Evolutionary conservation across 92 coral and sea anemone genomes (phyloP).

Genomic region (Isaurus tuberculatus): DNA sequence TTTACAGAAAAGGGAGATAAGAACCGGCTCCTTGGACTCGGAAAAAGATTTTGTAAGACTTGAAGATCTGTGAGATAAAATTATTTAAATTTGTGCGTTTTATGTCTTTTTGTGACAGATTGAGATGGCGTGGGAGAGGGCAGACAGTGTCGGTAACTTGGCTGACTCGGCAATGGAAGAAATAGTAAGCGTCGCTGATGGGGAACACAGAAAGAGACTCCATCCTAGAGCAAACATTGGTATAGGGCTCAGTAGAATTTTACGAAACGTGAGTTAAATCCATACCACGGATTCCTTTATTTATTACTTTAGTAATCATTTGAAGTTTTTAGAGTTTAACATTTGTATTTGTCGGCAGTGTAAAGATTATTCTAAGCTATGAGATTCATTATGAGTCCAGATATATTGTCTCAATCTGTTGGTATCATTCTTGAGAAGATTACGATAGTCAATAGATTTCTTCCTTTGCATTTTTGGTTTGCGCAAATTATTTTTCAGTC

Average conservation of each 20-base stretch:
- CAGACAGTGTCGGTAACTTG: conserved; percentile 58
- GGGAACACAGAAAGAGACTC: conserved; percentile 70
- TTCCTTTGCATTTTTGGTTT: background rate
- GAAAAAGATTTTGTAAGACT: too few relatives aligned
- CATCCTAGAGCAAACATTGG: conserved; percentile 59
- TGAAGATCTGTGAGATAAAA: too few relatives aligned
- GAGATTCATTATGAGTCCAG: background rate
- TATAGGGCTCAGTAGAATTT: conserved; percentile 66
- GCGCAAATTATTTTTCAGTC: background rate
- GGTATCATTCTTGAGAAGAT: too few relatives aligned
- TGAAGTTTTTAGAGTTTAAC: background rate
- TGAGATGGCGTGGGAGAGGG: conserved; percentile 64
- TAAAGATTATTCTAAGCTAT: background rate
- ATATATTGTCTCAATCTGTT: too few relatives aligned
- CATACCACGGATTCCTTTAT: too few relatives aligned
- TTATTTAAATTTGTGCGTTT: too few relatives aligned
- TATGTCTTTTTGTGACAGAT: conserved; percentile 45
- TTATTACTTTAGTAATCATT: background rate
- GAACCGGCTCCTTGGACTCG: too few relatives aligned
- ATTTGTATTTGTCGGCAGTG: background rate
- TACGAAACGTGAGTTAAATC: conserved; percentile 69
- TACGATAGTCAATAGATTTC: background rate
- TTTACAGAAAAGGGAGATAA: too few relatives aligned
- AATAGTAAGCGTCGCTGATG: conserved; percentile 62
- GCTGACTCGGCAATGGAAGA: conserved; percentile 55